Evolutionary conservation across 1,140 invertebrate species (phyloP), one percentile per base, ranked within the genome.

Genomic region (Pogonus chalceus): DNA sequence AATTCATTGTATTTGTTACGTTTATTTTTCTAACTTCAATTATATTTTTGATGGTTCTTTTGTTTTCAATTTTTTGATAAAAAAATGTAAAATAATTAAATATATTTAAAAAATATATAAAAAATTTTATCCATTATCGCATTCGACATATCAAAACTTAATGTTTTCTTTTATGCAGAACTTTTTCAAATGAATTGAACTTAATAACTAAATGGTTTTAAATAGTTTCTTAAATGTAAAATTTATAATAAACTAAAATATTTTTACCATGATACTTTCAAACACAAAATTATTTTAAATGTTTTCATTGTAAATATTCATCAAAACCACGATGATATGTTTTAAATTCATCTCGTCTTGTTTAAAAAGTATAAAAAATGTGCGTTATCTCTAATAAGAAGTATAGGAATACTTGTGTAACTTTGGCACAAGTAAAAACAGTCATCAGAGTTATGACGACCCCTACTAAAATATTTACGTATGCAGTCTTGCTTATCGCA

Each of bases 341-440:
- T 62, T 63, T 24, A 69, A 58, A 63, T 69, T 70, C 16, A 59
- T 56, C 43, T 66, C 62, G 64, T 69, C 67, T 60, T 69, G 67
- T 58, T 62, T 63, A 60, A 70, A 72, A 22, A 69, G 21, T 14
- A 67, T 56, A 69, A 23, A 23, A 69, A 57, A 62, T 69, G 69
- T 4, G 59, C 53, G 63, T 68, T 71, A 54, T 71, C 68, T 23
- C 65, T 49, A 21, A 69, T 53, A 35, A 70, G 56, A 56, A 69
- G 66, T 61, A 70, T 71, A 23, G 64, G 64, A 39, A 69, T 64
- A 52, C 58, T 58, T 18, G 67, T 58, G 59, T 72, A 69, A 1
- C 65, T 66, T 56, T 70, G 67, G 54, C 60, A 57, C 23, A 68
- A 54, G 59, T 66, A 69, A 61, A 66, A 65, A 55, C 55, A 58